These are phyloP conservation scores for Sebastiscus tertius DNA, from an alignment of 2,797 vertebrate species.

Conservation along the genomic window DNA sequence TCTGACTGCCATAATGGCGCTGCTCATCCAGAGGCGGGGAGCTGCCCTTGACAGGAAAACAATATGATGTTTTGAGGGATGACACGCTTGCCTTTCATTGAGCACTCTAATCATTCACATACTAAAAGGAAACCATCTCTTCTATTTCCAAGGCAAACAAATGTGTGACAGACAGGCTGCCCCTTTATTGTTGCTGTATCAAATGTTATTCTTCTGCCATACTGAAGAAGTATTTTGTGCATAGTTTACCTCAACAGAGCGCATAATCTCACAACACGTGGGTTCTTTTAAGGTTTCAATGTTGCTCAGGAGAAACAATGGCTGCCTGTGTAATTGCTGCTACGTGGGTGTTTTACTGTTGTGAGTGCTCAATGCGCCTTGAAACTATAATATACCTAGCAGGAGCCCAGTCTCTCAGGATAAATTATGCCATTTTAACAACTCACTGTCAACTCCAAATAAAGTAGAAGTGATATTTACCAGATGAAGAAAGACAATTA, in stretches of 20 bases:
- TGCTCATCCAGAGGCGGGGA: slow-evolving; percentile 22
- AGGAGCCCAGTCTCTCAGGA: background rate
- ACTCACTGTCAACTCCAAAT: background rate
- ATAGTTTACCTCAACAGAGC: background rate
- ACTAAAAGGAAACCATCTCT: slow-evolving; percentile 12
- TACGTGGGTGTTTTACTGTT: background rate
- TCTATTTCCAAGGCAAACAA: slow-evolving; percentile 8
- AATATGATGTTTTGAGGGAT: slow-evolving; percentile 38
- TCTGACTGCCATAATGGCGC: slow-evolving; percentile 33
- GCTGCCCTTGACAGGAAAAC: slow-evolving; percentile 53
- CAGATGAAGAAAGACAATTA: background rate
- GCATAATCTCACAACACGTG: background rate
- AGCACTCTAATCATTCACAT: slow-evolving; percentile 12
- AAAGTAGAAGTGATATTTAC: background rate
- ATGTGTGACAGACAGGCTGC: background rate
- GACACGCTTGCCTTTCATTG: slow-evolving; percentile 23
- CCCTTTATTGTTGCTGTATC: background rate
- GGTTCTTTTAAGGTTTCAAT: background rate
- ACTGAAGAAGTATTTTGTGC: background rate
- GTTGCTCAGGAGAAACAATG: background rate
- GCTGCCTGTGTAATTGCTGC: slow-evolving; percentile 12
- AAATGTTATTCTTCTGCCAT: background rate
- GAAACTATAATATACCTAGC: background rate
- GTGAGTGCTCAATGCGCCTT: slow-evolving; percentile 5
- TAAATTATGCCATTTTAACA: background rate